Conservation (phyloP, 30 jellyfish, hydroid and myxozoan species). For the Cassiopea andromeda region DNA sequence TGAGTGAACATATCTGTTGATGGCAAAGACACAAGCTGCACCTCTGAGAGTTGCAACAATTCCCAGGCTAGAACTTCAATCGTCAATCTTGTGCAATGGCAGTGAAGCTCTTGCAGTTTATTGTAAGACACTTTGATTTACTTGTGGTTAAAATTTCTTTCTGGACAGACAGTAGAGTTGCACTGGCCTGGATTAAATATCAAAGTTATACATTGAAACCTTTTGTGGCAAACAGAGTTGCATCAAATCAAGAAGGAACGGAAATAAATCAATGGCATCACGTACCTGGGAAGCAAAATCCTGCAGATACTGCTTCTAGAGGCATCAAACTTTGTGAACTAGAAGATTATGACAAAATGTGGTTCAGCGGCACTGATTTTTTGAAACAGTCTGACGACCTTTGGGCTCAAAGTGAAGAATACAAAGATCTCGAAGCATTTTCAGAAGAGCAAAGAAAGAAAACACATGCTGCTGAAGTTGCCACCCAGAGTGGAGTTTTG, state of each 20-base stretch:
- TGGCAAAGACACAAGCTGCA: slow-evolving; percentile 13
- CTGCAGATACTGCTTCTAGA: slow-evolving; percentile 13
- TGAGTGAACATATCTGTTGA: not conserved
- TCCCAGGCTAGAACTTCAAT: slow-evolving; percentile 13
- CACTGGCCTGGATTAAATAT: not conserved
- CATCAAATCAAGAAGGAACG: slow-evolving; percentile 6
- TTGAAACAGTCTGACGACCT: not conserved
- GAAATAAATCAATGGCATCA: not conserved
- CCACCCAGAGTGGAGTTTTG: slow-evolving; percentile 1
- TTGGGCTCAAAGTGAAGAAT: not conserved
- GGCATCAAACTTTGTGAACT: not conserved
- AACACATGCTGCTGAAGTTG: not conserved
- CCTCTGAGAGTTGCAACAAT: not conserved
- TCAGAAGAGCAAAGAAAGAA: not conserved
- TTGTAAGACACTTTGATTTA: not conserved
- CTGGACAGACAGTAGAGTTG: slow-evolving; percentile 20
- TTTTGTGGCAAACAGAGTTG: slow-evolving; percentile 15
- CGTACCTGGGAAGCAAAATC: not conserved
- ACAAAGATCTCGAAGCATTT: not conserved
- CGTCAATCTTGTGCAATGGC: not conserved
- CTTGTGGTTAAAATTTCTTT: not conserved
- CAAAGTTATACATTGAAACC: not conserved
- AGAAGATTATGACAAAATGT: not conserved
- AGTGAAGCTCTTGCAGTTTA: not conserved
- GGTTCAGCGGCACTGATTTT: not conserved